Base-by-base conservation (phyloP, 2,888 invertebrate genomes). In the Ectemnius lituratus region DNA sequence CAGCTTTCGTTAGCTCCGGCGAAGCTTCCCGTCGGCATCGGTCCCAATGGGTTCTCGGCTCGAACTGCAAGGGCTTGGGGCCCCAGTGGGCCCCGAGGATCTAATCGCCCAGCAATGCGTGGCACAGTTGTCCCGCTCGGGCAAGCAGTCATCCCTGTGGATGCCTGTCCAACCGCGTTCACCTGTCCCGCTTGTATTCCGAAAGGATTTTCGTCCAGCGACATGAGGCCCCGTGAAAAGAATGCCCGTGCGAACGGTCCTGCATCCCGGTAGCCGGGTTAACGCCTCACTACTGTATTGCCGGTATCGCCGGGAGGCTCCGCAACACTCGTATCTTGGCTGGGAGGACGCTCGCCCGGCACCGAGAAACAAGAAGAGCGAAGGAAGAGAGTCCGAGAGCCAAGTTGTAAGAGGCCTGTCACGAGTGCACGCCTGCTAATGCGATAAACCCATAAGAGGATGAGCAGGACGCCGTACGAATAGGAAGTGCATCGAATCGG, bases 51-150 rank as follows among this genome's bases (percentile, higher is more conserved):
- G 5, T 37, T 37, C 37, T 37, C 37, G 1, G 37, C 37, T 37
- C 37, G 37, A 37, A 37, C 8, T 23, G 37, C 37, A 8, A 37
- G 37, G 37, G 1, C 37, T 37, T 23, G 23, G 37, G 37, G 37
- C 8, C 37, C 37, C 37, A 11, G 8, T 37, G 37, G 37, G 8
- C 37, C 37, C 77, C 77, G 78, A 76, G 76, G 81, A 81, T 82
- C 79, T 86, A 86, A 87, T 87, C 86, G 86, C 85, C 74, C 79
- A 86, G 80, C 84, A 84, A 86, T 86, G 87, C 87, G 87, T 86
- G 75, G 37, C 82, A 85, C 84, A 81, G 78, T 74, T 73, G 84
- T 77, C 85, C 85, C 80, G 83, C 77, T 84, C 83, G 86, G 84
- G 79, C 86, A 80, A 73, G 84, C 82, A 76, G 73, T 79, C 80